These are phyloP conservation scores for Lepidochrysops patricia DNA, from an alignment of 2,888 invertebrate genomes.

Conservation along the genomic window DNA sequence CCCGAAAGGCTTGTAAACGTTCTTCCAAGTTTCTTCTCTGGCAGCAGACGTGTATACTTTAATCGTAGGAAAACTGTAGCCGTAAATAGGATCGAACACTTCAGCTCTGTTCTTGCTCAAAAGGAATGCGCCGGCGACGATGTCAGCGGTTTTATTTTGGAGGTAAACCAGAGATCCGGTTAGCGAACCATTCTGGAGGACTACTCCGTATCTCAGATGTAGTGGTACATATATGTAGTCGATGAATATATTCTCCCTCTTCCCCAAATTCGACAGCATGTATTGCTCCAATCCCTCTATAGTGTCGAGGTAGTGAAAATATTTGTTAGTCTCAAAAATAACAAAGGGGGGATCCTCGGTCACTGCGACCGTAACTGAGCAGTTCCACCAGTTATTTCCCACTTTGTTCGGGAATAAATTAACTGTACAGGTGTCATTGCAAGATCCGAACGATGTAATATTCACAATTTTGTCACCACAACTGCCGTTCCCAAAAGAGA, in stretches of 20 bases:
- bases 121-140: constrained; percentile 39
- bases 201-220: constrained; percentile 29
- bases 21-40: constrained; percentile 36
- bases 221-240: constrained; percentile 28
- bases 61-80: constrained; percentile 35
- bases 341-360: constrained; percentile 35
- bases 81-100: constrained; percentile 41
- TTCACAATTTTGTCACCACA: background rate
- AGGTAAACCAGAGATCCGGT: constrained; percentile 37
- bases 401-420: background rate
- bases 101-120: constrained; percentile 39
- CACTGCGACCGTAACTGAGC: constrained; percentile 36
- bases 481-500: background rate
- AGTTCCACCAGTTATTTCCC: constrained; percentile 26
- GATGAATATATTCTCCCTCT: constrained; percentile 29
- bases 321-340: constrained; percentile 30
- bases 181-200: constrained; percentile 37
- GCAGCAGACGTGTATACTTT: constrained; percentile 36
- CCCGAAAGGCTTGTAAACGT: constrained; percentile 33
- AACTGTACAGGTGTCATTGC: background rate
- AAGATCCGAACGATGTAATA: constrained; percentile 2
- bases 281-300: constrained; percentile 39
- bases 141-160: constrained; percentile 33
- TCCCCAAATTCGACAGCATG: constrained; percentile 36
- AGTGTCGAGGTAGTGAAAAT: constrained; percentile 27